Evolutionary conservation across 1,140 invertebrate species (phyloP).

Genomic region (Drosophila auraria): DNA sequence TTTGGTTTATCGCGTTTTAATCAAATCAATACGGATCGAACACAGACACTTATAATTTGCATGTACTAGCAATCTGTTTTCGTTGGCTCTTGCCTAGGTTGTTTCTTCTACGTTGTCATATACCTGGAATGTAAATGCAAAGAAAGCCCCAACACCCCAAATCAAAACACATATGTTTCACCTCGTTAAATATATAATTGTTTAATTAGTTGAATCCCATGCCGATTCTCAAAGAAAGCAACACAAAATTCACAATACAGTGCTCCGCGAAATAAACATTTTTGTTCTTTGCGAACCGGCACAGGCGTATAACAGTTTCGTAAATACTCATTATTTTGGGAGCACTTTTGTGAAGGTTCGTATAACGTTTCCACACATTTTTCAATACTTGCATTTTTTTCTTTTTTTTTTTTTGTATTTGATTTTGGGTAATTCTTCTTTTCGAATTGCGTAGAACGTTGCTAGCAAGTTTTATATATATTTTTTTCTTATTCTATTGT

Average conservation of each 20-base stretch:
- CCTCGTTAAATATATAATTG: not conserved
- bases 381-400: conserved; percentile 33
- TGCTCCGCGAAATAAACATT: conserved; percentile 25
- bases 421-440: conserved; percentile 12
- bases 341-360: conserved; percentile 45
- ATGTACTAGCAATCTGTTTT: too few relatives aligned
- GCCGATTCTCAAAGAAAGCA: conserved; percentile 36
- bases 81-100: too few relatives aligned
- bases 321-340: conserved; percentile 7
- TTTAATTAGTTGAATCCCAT: conserved; percentile 7
- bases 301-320: conserved; percentile 55
- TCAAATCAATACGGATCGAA: too few relatives aligned
- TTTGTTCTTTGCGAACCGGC: conserved; percentile 31
- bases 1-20: too few relatives aligned
- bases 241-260: not conserved
- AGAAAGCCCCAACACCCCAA: not conserved
- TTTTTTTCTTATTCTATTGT: conserved; percentile 25
- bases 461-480: conserved; percentile 13
- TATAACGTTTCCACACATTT: conserved; percentile 65
- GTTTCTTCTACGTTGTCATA: too few relatives aligned
- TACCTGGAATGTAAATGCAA: not conserved
- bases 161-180: conserved; percentile 2
- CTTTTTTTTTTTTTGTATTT: conserved; percentile 14
- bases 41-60: too few relatives aligned
- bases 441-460: conserved; percentile 61